A percentile compares a stretch with the other conserved stretches of the same genome.
Conservation (phyloP, 1,140 invertebrate species). For the Leptoteleia sp. region DNA sequence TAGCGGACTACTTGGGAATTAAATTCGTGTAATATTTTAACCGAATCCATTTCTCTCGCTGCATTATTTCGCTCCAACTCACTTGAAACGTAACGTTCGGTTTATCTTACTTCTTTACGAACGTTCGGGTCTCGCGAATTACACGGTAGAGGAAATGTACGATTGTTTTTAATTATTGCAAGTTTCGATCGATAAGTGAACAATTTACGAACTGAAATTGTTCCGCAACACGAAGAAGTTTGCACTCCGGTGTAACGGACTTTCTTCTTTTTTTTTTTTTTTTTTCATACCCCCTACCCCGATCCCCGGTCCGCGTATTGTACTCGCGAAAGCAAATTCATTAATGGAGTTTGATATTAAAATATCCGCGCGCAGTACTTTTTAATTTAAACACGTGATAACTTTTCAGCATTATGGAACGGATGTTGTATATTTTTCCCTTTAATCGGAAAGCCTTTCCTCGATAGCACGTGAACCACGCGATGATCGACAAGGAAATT, state of each 20-base stretch:
- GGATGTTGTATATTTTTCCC: constrained; percentile 39
- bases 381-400: constrained; percentile 57
- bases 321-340: constrained; percentile 37
- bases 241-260: constrained; percentile 7
- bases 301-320: neutral
- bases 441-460: constrained; percentile 46
- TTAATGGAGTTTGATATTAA: constrained; percentile 64
- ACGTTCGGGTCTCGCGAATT: constrained; percentile 6
- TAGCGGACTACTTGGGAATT: neutral
- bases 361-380: constrained; percentile 35
- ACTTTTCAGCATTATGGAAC: constrained; percentile 34
- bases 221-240: constrained; percentile 36
- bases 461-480: constrained; percentile 56
- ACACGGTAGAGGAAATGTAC: constrained; percentile 5
- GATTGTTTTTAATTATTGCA: constrained; percentile 48
- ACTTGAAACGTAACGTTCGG: constrained; percentile 6
- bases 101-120: constrained; percentile 15
- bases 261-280: too few relatives aligned
- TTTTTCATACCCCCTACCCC: too few relatives aligned
- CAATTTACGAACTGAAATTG: constrained; percentile 33
- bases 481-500: constrained; percentile 72
- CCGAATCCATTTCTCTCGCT: constrained; percentile 2
- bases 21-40: neutral
- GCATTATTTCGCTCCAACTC: constrained; percentile 20
- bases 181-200: constrained; percentile 39